Evolutionary conservation across 2,797 vertebrate genomes (phyloP).

Genomic region (Micrastur ruficollis): DNA sequence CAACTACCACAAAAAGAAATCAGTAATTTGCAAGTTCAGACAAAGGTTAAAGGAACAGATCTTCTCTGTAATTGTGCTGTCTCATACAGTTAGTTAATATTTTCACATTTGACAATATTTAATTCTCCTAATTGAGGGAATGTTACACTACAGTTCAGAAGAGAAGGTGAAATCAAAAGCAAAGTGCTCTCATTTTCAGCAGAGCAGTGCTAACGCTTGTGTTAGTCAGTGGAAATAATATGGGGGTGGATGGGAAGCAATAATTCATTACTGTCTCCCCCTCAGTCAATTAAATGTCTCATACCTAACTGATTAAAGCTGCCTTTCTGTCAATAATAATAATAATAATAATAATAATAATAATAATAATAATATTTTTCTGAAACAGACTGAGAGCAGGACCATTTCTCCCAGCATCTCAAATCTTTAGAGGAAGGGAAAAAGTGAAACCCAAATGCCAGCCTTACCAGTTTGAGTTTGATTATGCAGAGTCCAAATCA

Average conservation of each 20-base stretch:
- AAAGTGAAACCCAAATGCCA: neutral
- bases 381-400: neutral
- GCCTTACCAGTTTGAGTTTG: neutral
- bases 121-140: slow-evolving; percentile 4
- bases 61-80: neutral
- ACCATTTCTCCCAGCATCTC: neutral
- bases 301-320: neutral
- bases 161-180: neutral
- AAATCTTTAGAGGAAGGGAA: neutral
- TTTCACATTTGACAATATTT: neutral
- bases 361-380: neutral
- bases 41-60: slow-evolving; percentile 18
- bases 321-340: neutral
- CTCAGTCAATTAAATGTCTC: slow-evolving; percentile 10
- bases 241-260: neutral
- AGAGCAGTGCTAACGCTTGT: neutral
- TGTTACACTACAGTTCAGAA: neutral
- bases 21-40: slow-evolving; percentile 42
- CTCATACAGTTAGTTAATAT: neutral
- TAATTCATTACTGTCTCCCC: slow-evolving; percentile 10
- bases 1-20: slow-evolving; percentile 35
- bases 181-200: neutral
- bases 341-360: neutral
- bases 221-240: neutral
- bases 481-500: neutral